A percentile compares a stretch with the other conserved stretches of the same genome.
Conservation (phyloP, 2,797 vertebrate species). For the Cryptoblepharus egeriae region DNA sequence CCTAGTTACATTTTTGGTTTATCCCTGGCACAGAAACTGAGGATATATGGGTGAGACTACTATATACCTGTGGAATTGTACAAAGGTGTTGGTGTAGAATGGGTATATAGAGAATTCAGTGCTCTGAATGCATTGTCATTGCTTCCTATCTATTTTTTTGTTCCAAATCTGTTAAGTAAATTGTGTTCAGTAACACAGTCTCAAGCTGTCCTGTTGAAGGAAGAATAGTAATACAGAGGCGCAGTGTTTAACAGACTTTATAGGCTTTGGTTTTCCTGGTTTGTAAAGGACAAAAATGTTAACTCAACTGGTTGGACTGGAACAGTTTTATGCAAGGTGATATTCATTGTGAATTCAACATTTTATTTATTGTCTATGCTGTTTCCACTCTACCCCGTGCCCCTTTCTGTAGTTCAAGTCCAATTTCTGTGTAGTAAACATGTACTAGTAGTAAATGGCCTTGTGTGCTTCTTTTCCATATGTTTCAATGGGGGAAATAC, state of each 20-base stretch:
- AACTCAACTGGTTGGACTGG: slow-evolving; percentile 36
- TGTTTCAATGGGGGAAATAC: not conserved
- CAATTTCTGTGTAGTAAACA: not conserved
- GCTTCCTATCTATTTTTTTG: not conserved
- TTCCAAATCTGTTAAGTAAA: not conserved
- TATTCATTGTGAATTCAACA: not conserved
- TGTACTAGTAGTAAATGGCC: not conserved
- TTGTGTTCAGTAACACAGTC: slow-evolving; percentile 2
- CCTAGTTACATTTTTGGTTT: not conserved
- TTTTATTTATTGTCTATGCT: too few relatives aligned
- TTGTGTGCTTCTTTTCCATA: not conserved
- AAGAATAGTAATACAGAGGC: slow-evolving; percentile 14
- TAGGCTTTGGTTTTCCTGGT: slow-evolving; percentile 32
- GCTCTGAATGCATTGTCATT: not conserved
- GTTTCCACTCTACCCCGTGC: not conserved
- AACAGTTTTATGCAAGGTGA: slow-evolving; percentile 37
- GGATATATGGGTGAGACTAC: not conserved
- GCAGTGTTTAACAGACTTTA: slow-evolving; percentile 1
- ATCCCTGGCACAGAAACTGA: not conserved
- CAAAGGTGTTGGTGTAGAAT: not conserved
- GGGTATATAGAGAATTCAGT: not conserved
- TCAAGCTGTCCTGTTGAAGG: not conserved
- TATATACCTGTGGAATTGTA: not conserved
- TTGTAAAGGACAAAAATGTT: slow-evolving; percentile 34
- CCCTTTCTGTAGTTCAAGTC: not conserved